Base-by-base conservation (phyloP, 1,140 invertebrate genomes). In the Leptinotarsa texana region DNA sequence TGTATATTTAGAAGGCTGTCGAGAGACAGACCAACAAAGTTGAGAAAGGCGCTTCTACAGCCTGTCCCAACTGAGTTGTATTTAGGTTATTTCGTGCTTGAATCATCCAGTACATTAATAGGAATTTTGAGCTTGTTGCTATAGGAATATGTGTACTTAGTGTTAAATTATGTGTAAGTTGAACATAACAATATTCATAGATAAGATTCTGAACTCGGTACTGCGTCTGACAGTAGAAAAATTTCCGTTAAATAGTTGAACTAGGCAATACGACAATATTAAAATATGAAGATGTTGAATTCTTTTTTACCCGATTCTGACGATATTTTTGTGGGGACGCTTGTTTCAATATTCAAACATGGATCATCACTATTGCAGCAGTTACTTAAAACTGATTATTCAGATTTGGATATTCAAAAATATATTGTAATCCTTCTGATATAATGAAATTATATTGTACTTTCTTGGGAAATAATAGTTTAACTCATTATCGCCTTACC, bases 171-270 rank as follows among this genome's bases (percentile, higher is more conserved):
- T 22, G 21, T 65, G 15, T 24, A 65, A 65, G 63, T 65, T 65
- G 63, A 65, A 65, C 63, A 65, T 65, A 65, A 65, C 63, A 65
- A 65, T 65, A 65, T 65, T 65, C 63, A 21, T 65, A 65, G 21
- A 65, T 62, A 21, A 62, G 21, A 11, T 42, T 57, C 51, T 15
- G 51, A 57, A 57, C 15, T 57, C 15, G 51, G n/a, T 57, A 57
- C 51, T 57, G 51, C 51, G 51, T 18, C 51, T 57, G 51, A 57
- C 51, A 57, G 51, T n/a, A 42, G 51, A 57, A 57, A 13, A 17
- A 17, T 57, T 57, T 57, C 51, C 51, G 51, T 57, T 57, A 57
- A 57, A 57, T 57, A 57, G 51, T 57, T 57, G 51, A 57, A 57
- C 51, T 57, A 57, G 51, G 51, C 51, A 57, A 57, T 57, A n/a